Conservation (phyloP, 2,113 vertebrate genomes). For the Urocynchramus pylzowi region DNA sequence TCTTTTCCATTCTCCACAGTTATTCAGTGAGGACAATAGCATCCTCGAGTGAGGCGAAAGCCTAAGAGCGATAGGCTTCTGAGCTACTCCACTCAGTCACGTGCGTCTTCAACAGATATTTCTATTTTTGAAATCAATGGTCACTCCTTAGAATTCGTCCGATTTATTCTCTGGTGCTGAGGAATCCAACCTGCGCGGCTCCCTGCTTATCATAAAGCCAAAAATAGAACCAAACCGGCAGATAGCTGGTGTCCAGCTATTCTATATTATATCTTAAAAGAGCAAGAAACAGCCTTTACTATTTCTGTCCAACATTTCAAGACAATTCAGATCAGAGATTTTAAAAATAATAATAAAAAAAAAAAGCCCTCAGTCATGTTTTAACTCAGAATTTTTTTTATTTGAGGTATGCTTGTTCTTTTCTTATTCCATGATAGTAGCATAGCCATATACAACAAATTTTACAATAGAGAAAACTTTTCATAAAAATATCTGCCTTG, state of each 20-base stretch:
- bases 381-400: constrained; percentile 84
- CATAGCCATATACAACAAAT: constrained; percentile 87
- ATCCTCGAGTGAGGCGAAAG: constrained; percentile 1
- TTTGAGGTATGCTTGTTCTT: constrained; percentile 86
- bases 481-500: constrained; percentile 86
- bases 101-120: constrained; percentile 12
- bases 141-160: not conserved
- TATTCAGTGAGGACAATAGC: constrained; percentile 58
- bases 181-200: constrained; percentile 8
- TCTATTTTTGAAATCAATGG: constrained; percentile 49
- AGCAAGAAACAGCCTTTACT: constrained; percentile 4
- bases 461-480: constrained; percentile 87
- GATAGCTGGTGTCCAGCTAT: not conserved
- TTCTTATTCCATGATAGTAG: constrained; percentile 85
- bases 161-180: not conserved
- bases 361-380: constrained; percentile 62
- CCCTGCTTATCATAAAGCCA: not conserved
- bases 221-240: constrained; percentile 20
- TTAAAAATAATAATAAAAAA: constrained; percentile 40
- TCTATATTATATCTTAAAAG: constrained; percentile 3
- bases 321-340: not conserved
- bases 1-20: not conserved
- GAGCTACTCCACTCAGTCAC: constrained; percentile 8
- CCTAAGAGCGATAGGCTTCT: constrained; percentile 1
- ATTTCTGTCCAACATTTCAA: constrained; percentile 43